Evolutionary conservation across 2,113 vertebrate species (phyloP), one percentile per base, ranked within the genome.

Genomic region (Channa maculata): DNA sequence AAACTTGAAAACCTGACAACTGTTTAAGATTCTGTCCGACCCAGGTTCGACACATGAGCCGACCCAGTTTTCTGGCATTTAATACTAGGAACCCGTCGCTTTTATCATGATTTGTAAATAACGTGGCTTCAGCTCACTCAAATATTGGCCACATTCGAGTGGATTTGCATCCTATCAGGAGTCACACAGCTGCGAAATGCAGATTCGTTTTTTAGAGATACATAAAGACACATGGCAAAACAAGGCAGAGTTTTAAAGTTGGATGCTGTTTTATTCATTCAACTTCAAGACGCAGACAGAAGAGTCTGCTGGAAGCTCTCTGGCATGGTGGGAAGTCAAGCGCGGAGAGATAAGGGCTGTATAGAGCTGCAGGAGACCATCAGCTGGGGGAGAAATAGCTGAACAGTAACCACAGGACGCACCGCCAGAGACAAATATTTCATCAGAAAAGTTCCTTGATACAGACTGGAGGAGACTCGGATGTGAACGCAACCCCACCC

Each of bases 191-290:
- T 59, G 41, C 38, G 8, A 1, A 3, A 37, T 34, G 65, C 10
- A 4, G 72, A 77, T 86, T 75, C 37, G 48, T 72, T 36, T 68
- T 8, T 71, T 45, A 39, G 1, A 61, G 64, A 57, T 7, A 51
- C 60, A 69, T 43, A 39, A 60, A 72, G 54, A 75, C 14, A 6
- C 43, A 51, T 0, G 41, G 33, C 48, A 63, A 58, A 73, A 60
- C 48, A 39, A 73, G 64, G 64, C 71, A 8, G 8, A 72, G 74
- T 79, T 65, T 53, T 2, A 73, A 65, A 83, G 67, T 57, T 67
- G 70, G 62, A 67, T 65, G 50, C 63, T 83, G 78, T 86, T 90
- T 88, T 87, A 90, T 88, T 88, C 88, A 86, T 86, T 78, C 5
- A 34, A 74, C 76, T 70, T 34, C n/a, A 33, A 46, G 62, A 72